A percentile compares a stretch with the other conserved stretches of the same genome.
Evolutionary conservation across 2,888 invertebrate species (phyloP).

Genomic region (Girardia tigrina): DNA sequence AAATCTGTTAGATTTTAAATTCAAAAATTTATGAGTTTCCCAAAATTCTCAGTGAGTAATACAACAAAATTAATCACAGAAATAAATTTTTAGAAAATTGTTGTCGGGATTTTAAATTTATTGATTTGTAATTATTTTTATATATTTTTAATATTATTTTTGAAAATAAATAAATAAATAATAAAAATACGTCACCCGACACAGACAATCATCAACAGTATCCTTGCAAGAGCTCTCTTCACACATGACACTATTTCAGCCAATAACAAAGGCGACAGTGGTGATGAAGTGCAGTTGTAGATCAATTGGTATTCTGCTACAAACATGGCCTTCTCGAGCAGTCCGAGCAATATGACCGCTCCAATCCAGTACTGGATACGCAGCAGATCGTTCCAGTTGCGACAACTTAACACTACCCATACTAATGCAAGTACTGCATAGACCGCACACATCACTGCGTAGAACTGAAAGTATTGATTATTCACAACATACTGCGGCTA

Average conservation of each 20-base stretch:
- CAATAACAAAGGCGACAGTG: conserved; percentile 61
- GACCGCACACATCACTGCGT: conserved; percentile 72
- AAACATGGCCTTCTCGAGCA: conserved; percentile 64
- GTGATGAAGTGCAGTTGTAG: conserved; percentile 57
- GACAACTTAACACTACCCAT: conserved; percentile 69
- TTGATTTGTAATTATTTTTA: no score
- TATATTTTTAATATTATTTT: no score
- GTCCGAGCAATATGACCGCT: conserved; percentile 69
- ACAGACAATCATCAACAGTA: conserved; percentile 82
- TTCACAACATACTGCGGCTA: no score
- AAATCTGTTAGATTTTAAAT: no score
- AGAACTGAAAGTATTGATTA: no score
- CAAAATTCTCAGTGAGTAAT: background rate
- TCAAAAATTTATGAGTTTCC: no score
- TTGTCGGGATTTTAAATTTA: no score
- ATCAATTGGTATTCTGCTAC: conserved; percentile 72
- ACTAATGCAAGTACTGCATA: conserved; percentile 68
- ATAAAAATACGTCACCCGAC: no score
- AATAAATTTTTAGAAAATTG: no score
- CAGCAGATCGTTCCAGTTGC: conserved; percentile 76
- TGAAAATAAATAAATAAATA: no score
- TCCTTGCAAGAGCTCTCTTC: conserved; percentile 74
- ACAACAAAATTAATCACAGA: no score
- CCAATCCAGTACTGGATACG: conserved; percentile 91
- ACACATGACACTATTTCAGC: conserved; percentile 81